phyloP scores from a whole-genome alignment of 2,797 vertebrate species.

The Meriones psammophilus region DNA sequence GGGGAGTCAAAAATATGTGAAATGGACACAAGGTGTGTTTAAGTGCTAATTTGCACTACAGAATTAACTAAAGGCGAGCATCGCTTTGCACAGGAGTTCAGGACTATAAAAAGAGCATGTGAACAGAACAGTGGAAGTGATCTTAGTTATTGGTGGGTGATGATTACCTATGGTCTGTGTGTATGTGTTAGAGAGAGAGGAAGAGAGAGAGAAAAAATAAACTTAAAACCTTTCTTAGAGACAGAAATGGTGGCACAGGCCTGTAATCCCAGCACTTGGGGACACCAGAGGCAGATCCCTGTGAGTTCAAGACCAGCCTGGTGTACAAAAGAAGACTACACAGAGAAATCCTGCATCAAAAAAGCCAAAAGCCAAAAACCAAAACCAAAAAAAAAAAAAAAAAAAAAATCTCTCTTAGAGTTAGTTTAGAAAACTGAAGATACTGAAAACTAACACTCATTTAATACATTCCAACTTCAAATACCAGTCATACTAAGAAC shows the following conservation, averaged over 20 bases:
- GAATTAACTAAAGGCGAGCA: not conserved
- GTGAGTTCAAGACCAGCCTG: no score
- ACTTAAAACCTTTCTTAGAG: not conserved
- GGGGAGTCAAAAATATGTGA: slow-evolving; percentile 23
- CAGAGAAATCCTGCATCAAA: no score
- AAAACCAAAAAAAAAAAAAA: no score
- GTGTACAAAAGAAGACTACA: no score
- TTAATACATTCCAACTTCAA: slow-evolving; percentile 11
- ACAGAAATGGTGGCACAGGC: no score
- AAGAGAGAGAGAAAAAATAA: not conserved
- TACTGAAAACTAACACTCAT: not conserved
- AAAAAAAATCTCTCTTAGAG: not conserved
- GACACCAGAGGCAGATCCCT: no score
- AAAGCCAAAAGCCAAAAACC: no score
- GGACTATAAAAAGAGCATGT: not conserved
- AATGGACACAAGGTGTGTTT: slow-evolving; percentile 9
- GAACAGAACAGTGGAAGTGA: not conserved
- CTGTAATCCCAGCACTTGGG: no score
- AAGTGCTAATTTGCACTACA: not conserved
- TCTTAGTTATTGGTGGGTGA: not conserved
- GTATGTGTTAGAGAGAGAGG: no score
- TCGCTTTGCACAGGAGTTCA: not conserved
- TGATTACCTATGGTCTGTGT: not conserved
- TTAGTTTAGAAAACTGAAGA: slow-evolving; percentile 12
- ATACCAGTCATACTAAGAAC: not conserved